Evolutionary conservation across 2,797 vertebrate genomes (phyloP).

Genomic region (Ciconia nigra): DNA sequence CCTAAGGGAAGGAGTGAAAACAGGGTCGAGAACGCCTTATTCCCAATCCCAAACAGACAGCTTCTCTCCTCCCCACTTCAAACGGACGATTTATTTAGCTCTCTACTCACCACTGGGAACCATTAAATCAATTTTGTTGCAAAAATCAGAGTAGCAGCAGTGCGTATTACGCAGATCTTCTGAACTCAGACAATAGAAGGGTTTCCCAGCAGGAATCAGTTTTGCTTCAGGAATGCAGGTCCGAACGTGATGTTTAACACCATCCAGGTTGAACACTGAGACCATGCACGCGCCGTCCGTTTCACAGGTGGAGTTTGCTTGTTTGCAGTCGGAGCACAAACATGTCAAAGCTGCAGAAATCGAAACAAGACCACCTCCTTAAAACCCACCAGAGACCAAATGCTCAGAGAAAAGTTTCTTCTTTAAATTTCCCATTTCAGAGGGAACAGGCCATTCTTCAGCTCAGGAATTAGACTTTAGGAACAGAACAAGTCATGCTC

Average conservation of each 20-base stretch:
- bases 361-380: neutral
- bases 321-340: constrained; percentile 91
- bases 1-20: neutral
- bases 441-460: accelerated
- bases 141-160: constrained; percentile 96
- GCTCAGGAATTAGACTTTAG: neutral
- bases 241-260: constrained; percentile 86
- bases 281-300: constrained; percentile 97
- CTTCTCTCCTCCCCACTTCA: neutral
- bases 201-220: constrained; percentile 89
- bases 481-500: neutral
- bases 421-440: neutral
- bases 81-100: neutral
- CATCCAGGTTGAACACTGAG: constrained; percentile 87
- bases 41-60: neutral
- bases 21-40: neutral
- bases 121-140: constrained; percentile 92
- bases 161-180: constrained; percentile 92
- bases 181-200: constrained; percentile 93
- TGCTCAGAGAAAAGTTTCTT: neutral
- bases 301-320: constrained; percentile 89
- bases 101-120: constrained; percentile 86
- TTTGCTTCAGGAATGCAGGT: constrained; percentile 87
- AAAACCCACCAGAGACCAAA: neutral
- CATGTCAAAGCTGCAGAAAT: constrained; percentile 83